Base-by-base conservation (phyloP, 2,888 invertebrate species). In the Volucella bombylans region DNA sequence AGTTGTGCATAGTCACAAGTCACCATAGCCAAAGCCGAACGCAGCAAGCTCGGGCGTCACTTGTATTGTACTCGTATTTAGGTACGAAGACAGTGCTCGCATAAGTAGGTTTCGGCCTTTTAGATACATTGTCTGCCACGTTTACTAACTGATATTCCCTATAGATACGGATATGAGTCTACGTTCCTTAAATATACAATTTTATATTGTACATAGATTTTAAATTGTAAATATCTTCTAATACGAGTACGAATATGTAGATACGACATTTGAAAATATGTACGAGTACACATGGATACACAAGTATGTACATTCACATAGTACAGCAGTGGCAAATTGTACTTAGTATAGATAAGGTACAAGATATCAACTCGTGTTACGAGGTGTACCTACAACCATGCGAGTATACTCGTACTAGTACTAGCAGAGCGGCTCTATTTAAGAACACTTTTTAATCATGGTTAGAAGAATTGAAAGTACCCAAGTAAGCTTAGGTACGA, bases 161-260 rank as follows among this genome's bases (percentile, higher is more conserved):
- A 68, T 64, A 65, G 55, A 61, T 82, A 81, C 69, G 69, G 67
- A 73, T 23, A 15, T 12, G 49, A 77, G 31, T 31, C 31, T 77
- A 80, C 68, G 72, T 52, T 55, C 62, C 73, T 68, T 39, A 73
- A 62, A 82, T 82, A 77, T 61, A 77, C 52, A 82, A 82, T 82
- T 62, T 65, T 82, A 78, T 82, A n/a, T n/a, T n/a, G n/a, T n/a
- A 77, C 82, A 82, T 78, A 67, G 72, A 82, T 78, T 82, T 82
- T 18, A 77, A 82, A 78, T 72, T 79, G 52, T 73, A 78, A 82
- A 78, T 71, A 71, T 69, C 52, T 39, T 45, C 45, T 31, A 31
- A 31, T 31, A 31, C 6, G 31, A 6, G 6, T 31, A 31, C 31
- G 6, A 68, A 65, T 14, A n/a, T n/a, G n/a, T n/a, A 62, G 64